phyloP scores from a whole-genome alignment of 2,113 vertebrate species.

The Colossoma macropomum region DNA sequence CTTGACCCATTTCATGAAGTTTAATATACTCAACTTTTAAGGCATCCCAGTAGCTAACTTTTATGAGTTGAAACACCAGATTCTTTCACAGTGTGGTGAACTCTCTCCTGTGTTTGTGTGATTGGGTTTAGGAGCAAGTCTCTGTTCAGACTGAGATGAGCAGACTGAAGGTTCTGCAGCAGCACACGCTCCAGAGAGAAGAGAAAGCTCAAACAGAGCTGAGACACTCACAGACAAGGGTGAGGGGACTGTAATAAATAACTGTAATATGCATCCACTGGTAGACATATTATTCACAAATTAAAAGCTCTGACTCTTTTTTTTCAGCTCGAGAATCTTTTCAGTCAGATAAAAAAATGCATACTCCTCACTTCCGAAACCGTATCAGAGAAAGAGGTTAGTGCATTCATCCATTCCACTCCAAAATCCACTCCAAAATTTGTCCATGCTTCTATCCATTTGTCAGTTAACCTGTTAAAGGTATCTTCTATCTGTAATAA shows the following conservation, averaged over 20 bases:
- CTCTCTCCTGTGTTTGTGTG: neutral
- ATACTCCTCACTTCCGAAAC: conserved; percentile 33
- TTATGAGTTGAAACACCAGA: no score
- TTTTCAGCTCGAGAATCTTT: conserved; percentile 51
- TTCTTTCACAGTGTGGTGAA: neutral
- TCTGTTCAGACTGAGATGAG: conserved; percentile 67
- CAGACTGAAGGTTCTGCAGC: conserved; percentile 61
- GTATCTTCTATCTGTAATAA: no score
- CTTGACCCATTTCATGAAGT: no score
- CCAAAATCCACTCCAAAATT: neutral
- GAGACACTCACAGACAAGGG: conserved; percentile 39
- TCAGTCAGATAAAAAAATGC: conserved; percentile 29
- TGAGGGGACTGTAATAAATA: conserved; percentile 13
- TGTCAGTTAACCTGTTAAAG: no score
- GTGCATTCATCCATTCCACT: neutral
- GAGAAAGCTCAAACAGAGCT: conserved; percentile 29
- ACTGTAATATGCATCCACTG: neutral
- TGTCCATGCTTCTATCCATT: neutral
- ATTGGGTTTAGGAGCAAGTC: conserved; percentile 68
- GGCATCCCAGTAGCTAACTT: no score
- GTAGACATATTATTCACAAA: neutral
- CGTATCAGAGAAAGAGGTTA: conserved; percentile 51
- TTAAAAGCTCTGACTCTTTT: neutral
- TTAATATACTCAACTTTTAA: no score
- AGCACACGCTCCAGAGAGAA: conserved; percentile 49